Evolutionary conservation across 1,140 invertebrate species (phyloP).

Genomic region (Rhopalosiphum maidis): DNA sequence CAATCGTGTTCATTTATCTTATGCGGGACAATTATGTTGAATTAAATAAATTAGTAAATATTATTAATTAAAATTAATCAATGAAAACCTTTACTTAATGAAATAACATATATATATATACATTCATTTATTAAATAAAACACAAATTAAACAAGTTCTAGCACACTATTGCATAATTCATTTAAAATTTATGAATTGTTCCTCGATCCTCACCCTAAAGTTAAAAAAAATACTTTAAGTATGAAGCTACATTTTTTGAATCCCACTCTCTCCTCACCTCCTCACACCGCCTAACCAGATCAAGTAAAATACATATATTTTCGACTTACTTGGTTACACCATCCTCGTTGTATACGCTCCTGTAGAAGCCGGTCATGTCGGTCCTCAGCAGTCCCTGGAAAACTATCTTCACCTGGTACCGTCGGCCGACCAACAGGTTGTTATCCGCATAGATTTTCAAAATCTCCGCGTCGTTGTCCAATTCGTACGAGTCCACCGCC

Average conservation of each 20-base stretch:
- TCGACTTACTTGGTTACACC: constrained; percentile 42
- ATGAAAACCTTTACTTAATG: too few relatives aligned
- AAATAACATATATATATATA: too few relatives aligned
- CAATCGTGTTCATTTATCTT: too few relatives aligned
- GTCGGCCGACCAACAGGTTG: background rate
- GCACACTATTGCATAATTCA: background rate
- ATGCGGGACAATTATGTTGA: too few relatives aligned
- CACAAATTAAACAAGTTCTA: background rate
- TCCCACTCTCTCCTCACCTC: too few relatives aligned
- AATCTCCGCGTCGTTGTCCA: background rate
- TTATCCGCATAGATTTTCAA: background rate
- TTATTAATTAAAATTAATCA: too few relatives aligned
- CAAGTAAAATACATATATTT: background rate
- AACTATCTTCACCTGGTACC: constrained; percentile 53
- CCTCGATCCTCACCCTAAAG: too few relatives aligned
- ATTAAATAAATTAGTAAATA: background rate
- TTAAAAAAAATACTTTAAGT: too few relatives aligned
- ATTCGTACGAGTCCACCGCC: background rate
- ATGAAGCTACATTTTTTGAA: too few relatives aligned
- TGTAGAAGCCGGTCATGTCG: constrained; percentile 59
- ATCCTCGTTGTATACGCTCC: constrained; percentile 60
- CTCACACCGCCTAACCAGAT: too few relatives aligned
- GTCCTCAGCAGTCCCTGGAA: constrained; percentile 56
- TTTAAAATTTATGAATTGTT: background rate
- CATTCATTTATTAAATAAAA: background rate